phyloP scores from a whole-genome alignment of 1,140 invertebrate genomes.

The Nomia melanderi region DNA sequence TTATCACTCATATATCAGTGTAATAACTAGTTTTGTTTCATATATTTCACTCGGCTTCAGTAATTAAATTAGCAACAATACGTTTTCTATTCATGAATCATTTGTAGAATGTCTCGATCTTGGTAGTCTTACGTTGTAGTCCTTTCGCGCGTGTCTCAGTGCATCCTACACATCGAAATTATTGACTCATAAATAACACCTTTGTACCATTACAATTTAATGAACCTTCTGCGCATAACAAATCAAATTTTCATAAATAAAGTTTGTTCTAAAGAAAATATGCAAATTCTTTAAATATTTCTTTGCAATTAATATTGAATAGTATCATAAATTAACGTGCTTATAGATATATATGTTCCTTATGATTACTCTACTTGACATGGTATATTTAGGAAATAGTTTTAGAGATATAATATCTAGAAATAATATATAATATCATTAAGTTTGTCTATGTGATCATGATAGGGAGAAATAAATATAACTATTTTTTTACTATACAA shows the following conservation, averaged over 20 bases:
- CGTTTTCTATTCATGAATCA: constrained; percentile 63
- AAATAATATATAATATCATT: too few species aligned
- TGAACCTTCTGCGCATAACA: neutral
- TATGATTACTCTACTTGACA: too few species aligned
- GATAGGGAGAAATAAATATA: too few species aligned
- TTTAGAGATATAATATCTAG: too few species aligned
- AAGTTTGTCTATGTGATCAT: too few species aligned
- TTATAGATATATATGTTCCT: too few species aligned
- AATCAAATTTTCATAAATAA: neutral
- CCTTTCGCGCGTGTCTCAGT: constrained; percentile 35
- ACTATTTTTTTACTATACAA: too few species aligned
- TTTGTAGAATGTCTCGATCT: constrained; percentile 51
- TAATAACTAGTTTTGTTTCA: neutral
- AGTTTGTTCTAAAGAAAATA: neutral
- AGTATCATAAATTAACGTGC: too few species aligned
- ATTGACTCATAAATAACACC: constrained; percentile 40
- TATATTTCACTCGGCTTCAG: constrained; percentile 15
- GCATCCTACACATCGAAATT: constrained; percentile 45
- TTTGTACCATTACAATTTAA: constrained; percentile 11
- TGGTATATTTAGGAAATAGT: too few species aligned
- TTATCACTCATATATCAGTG: neutral
- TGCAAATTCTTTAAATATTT: neutral
- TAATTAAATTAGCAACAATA: constrained; percentile 31
- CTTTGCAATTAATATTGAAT: neutral
- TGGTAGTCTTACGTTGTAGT: constrained; percentile 34